phyloP scores from a whole-genome alignment of 1,140 invertebrate genomes.

The Cotesia vestalis region DNA sequence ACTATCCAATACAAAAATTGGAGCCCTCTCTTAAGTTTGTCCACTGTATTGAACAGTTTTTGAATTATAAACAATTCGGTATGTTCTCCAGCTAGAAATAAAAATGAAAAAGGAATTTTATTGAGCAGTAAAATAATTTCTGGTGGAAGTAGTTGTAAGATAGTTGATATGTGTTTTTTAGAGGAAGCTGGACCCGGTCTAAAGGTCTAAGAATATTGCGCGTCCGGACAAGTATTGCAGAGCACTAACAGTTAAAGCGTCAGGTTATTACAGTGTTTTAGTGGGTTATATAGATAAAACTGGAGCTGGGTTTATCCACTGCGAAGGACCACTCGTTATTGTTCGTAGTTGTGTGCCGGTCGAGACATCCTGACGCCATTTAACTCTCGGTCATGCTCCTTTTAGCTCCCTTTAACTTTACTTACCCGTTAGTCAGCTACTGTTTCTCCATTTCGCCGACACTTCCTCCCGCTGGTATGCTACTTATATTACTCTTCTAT shows the following conservation, averaged over 20 bases:
- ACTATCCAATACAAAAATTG: too few relatives aligned
- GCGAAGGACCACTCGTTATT: slow-evolving; percentile 36
- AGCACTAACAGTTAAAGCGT: slow-evolving; percentile 34
- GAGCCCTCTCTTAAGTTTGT: too few relatives aligned
- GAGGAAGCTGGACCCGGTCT: slow-evolving; percentile 33
- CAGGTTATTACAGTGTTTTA: slow-evolving; percentile 44
- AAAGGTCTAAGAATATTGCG: slow-evolving; percentile 36
- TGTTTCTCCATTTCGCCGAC: not conserved
- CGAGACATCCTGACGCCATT: slow-evolving; percentile 37
- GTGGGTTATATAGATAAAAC: slow-evolving; percentile 12
- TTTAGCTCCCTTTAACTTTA: slow-evolving; percentile 5
- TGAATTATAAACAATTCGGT: slow-evolving; percentile 17
- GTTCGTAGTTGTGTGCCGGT: slow-evolving; percentile 18
- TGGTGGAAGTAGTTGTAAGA: slow-evolving; percentile 30
- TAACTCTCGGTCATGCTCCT: slow-evolving; percentile 23
- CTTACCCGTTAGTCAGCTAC: slow-evolving; percentile 13
- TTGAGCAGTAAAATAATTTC: not conserved
- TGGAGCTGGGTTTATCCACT: slow-evolving; percentile 24
- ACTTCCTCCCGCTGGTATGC: not conserved
- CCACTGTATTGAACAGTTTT: too few relatives aligned
- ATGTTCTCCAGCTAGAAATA: not conserved
- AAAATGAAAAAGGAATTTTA: not conserved
- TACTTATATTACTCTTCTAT: slow-evolving; percentile 2
- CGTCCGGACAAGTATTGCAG: slow-evolving; percentile 23
- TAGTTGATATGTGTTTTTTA: too few relatives aligned